Conservation (phyloP, 2,113 vertebrate species). For the Scolopax mira region DNA sequence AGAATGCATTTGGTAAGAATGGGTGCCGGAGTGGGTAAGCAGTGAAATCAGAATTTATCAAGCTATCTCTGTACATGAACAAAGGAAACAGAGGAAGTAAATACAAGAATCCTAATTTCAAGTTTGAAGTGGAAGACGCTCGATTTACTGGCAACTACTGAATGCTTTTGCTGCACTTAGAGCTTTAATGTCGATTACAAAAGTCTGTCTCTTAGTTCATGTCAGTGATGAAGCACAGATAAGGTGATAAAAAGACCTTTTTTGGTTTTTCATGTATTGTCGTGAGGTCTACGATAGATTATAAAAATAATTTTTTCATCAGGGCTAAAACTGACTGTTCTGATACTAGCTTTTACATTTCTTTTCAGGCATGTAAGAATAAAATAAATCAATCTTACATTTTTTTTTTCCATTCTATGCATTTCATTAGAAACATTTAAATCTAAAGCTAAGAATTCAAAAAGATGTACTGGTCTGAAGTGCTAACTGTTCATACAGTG, state of each 20-base stretch:
- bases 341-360: neutral
- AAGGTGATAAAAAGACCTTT: neutral
- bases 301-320: neutral
- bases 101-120: neutral
- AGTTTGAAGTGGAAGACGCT: neutral
- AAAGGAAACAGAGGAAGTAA: neutral
- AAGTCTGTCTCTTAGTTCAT: neutral
- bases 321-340: neutral
- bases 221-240: neutral
- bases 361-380: neutral
- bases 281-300: neutral
- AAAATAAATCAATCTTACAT: neutral
- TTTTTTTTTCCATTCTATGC: neutral
- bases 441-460: neutral
- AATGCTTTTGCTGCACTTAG: neutral
- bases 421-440: neutral
- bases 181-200: neutral
- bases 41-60: neutral
- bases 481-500: neutral
- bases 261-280: neutral
- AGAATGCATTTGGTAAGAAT: neutral
- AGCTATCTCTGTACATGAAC: neutral
- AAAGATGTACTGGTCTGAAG: neutral
- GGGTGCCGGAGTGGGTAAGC: neutral
- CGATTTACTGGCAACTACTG: neutral